Percentiles rank a stretch among this genome's conserved stretches.
phyloP scores from a whole-genome alignment of 2,113 vertebrate species.

The Etheostoma spectabile region DNA sequence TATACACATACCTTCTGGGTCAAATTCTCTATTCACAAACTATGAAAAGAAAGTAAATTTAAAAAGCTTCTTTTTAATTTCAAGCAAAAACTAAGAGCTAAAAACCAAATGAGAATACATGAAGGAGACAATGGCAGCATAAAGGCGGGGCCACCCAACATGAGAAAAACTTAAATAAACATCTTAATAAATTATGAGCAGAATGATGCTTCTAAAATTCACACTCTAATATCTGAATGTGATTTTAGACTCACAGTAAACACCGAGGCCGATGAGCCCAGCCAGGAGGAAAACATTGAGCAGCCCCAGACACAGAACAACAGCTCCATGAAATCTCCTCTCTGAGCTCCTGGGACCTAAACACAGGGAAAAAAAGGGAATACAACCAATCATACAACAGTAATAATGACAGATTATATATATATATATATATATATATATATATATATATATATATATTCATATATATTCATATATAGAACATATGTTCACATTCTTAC shows the following conservation, averaged over 20 bases:
- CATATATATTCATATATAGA: too few relatives aligned
- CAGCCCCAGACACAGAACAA: slow-evolving; percentile 29
- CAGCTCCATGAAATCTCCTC: neutral
- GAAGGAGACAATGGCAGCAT: neutral
- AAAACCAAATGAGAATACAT: neutral
- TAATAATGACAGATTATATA: neutral
- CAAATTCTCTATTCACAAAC: too few relatives aligned
- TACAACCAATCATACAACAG: neutral
- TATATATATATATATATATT: neutral
- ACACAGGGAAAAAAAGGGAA: neutral
- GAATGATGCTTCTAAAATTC: too few relatives aligned
- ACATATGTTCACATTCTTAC: too few relatives aligned
- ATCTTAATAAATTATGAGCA: neutral
- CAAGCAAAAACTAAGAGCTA: too few relatives aligned
- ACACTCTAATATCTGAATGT: too few relatives aligned
- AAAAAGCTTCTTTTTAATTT: neutral
- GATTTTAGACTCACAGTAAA: slow-evolving; percentile 4
- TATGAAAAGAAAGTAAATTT: too few relatives aligned
- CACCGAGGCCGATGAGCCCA: slow-evolving; percentile 23
- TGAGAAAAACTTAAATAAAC: neutral
- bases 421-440: too few relatives aligned
- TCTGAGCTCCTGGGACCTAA: slow-evolving; percentile 2
- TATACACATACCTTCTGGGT: too few relatives aligned
- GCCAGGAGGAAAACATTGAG: slow-evolving; percentile 33
- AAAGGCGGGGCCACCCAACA: neutral